Percentiles rank a stretch among this genome's conserved stretches.
Conservation (phyloP, 2,797 vertebrate species). For the Poecilia picta region DNA sequence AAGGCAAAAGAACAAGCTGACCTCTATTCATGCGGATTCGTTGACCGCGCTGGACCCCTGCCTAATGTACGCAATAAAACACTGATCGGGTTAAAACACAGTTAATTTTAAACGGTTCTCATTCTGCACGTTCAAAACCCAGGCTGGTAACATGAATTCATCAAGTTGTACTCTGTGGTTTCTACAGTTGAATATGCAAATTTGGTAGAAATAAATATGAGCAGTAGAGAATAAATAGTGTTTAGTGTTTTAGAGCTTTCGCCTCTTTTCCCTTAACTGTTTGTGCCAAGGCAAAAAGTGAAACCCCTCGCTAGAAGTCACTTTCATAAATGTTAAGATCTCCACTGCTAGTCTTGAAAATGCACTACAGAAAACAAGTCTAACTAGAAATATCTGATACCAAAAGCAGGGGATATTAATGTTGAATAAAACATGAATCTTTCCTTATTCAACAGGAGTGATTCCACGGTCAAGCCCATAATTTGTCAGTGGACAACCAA, state of each 20-base stretch:
- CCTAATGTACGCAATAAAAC: constrained; percentile 50
- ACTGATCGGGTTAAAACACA: constrained; percentile 49
- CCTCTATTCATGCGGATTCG: constrained; percentile 45
- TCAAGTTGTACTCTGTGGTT: neutral
- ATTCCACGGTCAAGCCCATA: neutral
- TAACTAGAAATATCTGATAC: constrained; percentile 22
- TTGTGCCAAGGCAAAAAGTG: constrained; percentile 20
- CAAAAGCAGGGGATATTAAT: constrained; percentile 6
- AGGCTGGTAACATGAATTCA: constrained; percentile 4
- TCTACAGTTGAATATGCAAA: neutral
- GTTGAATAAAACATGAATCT: constrained; percentile 5
- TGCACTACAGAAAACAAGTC: constrained; percentile 25
- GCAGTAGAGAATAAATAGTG: constrained; percentile 12
- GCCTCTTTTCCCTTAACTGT: constrained; percentile 11
- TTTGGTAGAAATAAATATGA: constrained; percentile 17
- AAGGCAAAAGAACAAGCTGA: constrained; percentile 66
- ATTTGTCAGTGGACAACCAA: constrained; percentile 15
- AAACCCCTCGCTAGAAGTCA: constrained; percentile 36
- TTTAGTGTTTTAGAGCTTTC: neutral
- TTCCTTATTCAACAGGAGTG: neutral
- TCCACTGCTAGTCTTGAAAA: constrained; percentile 22
- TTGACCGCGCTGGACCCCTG: constrained; percentile 42
- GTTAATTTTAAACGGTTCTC: constrained; percentile 1
- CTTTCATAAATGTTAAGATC: constrained; percentile 39
- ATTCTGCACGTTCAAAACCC: constrained; percentile 12